Evolutionary conservation across 2,113 vertebrate species (phyloP), one percentile per base, ranked within the genome.

Genomic region (Ophthalmolycus amberensis): DNA sequence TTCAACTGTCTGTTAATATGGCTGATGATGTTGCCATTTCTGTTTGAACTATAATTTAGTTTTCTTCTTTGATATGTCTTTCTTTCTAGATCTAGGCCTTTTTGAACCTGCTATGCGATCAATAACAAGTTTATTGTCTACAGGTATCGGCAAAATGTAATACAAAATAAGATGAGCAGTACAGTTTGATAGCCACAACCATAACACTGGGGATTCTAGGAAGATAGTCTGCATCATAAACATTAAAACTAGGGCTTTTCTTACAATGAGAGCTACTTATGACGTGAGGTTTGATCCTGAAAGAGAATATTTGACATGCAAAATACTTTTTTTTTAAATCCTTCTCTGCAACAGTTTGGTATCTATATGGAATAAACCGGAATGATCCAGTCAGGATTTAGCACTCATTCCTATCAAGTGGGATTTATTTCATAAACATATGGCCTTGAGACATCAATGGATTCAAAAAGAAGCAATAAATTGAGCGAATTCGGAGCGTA

Each of bases 391-490:
- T 68, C 29, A 27, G 72, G 76, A 82, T 75, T 37, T 77, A 67
- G 54, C 40, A 62, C n/a, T 77, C 68, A 78, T 70, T 70, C 38
- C 44, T 15, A 54, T 79, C 22, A 56, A 46, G 44, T 77, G 25
- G 7, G 18, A 86, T 86, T 78, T 80, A 79, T 70, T 73, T 75
- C 34, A 60, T 11, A 50, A 66, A 64, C 22, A n/a, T 32, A 79
- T 79, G 72, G 42, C 70, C 40, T 50, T 0, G 6, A 82, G 65
- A 38, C 64, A 69, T 37, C 1, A n/a, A 66, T 42, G 64, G 14
- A 50, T 74, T 65, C 75, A 66, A 70, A 84, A n/a, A 50, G 3
- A 72, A 0, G 32, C 34, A 56, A 22, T 38, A 32, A 56, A 66
- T 64, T 25, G 20, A 80, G n/a, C 5, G 14, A 37, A 69, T 3